Percentiles rank a stretch among this genome's conserved stretches.
These are phyloP conservation scores for Danaus chrysippus DNA, from an alignment of 2,888 invertebrate species.

Conservation along the genomic window DNA sequence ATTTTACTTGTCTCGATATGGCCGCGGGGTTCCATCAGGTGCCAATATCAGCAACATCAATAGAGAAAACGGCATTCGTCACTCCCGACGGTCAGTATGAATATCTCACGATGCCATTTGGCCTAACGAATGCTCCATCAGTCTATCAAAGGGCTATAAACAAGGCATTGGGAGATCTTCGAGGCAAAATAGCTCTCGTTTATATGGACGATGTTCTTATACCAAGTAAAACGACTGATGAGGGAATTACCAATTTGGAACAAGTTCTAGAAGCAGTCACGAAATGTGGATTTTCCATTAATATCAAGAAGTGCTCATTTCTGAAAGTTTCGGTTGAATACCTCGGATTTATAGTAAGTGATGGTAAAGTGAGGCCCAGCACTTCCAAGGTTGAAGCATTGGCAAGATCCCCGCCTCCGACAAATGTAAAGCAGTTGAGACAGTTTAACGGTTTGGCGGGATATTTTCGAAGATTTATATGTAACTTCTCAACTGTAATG, in stretches of 20 bases:
- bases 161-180: slow-evolving; percentile 17
- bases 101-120: slow-evolving; percentile 26
- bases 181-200: slow-evolving; percentile 13
- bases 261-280: not conserved
- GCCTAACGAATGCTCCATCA: slow-evolving; percentile 22
- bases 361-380: slow-evolving; percentile 35
- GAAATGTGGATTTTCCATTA: not conserved
- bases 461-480: slow-evolving; percentile 27
- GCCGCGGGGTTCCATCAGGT: slow-evolving; percentile 29
- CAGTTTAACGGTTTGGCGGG: slow-evolving; percentile 33
- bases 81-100: slow-evolving; percentile 24
- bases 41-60: slow-evolving; percentile 15
- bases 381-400: slow-evolving; percentile 38
- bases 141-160: slow-evolving; percentile 26
- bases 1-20: slow-evolving; percentile 24
- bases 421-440: slow-evolving; percentile 33
- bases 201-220: slow-evolving; percentile 30
- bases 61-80: slow-evolving; percentile 25
- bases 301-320: slow-evolving; percentile 6
- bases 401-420: slow-evolving; percentile 33
- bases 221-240: slow-evolving; percentile 1
- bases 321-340: slow-evolving; percentile 30
- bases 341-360: slow-evolving; percentile 31
- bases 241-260: slow-evolving; percentile 10
- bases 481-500: slow-evolving; percentile 25